Evolutionary conservation across 2,113 vertebrate genomes (phyloP).

Genomic region (Marmota flaviventris): DNA sequence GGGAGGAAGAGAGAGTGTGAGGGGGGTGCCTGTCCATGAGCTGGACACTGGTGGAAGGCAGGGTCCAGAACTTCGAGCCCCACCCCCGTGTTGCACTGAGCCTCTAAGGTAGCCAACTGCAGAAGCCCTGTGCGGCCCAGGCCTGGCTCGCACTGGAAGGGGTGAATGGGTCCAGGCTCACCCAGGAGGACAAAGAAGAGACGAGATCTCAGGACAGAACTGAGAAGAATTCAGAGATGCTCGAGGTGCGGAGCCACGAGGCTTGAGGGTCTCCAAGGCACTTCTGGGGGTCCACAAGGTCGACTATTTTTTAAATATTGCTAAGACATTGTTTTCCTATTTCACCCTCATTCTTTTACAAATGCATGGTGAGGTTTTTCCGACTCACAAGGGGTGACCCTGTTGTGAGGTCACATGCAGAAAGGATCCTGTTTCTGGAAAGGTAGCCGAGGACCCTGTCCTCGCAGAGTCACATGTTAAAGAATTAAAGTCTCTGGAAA

Average conservation of each 20-base stretch:
- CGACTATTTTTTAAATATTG: neutral
- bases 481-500: neutral
- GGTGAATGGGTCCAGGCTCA: too few species aligned
- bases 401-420: neutral
- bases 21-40: too few species aligned
- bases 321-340: neutral
- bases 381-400: too few species aligned
- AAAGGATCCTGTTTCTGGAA: too few species aligned
- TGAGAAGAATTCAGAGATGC: too few species aligned
- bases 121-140: too few species aligned
- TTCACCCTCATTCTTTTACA: neutral
- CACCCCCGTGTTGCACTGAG: too few species aligned
- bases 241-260: rapidly evolving
- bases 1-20: too few species aligned
- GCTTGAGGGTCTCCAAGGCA: neutral
- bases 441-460: too few species aligned
- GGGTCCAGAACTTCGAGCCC: neutral
- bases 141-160: too few species aligned
- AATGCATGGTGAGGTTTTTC: neutral
- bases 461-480: neutral
- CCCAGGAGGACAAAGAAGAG: neutral
- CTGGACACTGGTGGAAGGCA: neutral
- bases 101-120: too few species aligned
- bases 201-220: neutral
- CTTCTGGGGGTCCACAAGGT: neutral